phyloP scores from a whole-genome alignment of 2,113 vertebrate genomes.

The Embiotoca jacksoni region DNA sequence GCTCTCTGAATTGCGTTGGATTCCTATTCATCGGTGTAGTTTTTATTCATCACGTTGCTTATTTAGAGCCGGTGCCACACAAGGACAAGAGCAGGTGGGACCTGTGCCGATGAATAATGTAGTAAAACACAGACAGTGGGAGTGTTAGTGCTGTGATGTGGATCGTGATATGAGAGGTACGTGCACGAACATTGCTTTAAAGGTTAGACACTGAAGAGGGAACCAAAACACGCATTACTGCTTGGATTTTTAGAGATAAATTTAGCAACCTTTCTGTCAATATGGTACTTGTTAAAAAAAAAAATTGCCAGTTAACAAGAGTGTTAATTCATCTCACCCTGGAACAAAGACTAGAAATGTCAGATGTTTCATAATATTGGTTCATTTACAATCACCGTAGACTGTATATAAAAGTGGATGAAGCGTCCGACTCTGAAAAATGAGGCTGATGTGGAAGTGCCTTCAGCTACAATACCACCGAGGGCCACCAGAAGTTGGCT shows the following conservation, averaged over 20 bases:
- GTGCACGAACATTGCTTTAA: slow-evolving; percentile 5
- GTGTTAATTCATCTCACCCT: not conserved
- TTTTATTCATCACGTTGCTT: slow-evolving; percentile 62
- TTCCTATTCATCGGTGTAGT: slow-evolving; percentile 57
- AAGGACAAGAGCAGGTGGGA: slow-evolving; percentile 59
- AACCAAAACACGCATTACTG: not conserved
- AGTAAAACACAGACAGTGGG: slow-evolving; percentile 11
- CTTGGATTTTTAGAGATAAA: slow-evolving; percentile 4
- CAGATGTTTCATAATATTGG: not conserved
- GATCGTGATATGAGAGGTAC: slow-evolving; percentile 10
- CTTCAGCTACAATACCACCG: too few relatives aligned
- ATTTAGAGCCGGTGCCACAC: slow-evolving; percentile 44
- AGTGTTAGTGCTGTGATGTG: slow-evolving; percentile 32
- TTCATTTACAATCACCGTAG: not conserved
- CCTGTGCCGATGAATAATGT: slow-evolving; percentile 41
- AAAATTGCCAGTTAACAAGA: not conserved
- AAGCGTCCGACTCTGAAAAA: too few relatives aligned
- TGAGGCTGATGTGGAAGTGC: too few relatives aligned
- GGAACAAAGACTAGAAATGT: not conserved
- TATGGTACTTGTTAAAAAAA: not conserved
- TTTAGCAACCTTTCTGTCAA: not conserved
- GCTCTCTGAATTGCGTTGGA: slow-evolving; percentile 46
- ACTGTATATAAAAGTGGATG: too few relatives aligned
- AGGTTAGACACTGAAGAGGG: slow-evolving; percentile 27
- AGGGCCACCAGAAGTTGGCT: too few relatives aligned